Conservation (phyloP, 2,888 invertebrate genomes). For the Tenodera sinensis region DNA sequence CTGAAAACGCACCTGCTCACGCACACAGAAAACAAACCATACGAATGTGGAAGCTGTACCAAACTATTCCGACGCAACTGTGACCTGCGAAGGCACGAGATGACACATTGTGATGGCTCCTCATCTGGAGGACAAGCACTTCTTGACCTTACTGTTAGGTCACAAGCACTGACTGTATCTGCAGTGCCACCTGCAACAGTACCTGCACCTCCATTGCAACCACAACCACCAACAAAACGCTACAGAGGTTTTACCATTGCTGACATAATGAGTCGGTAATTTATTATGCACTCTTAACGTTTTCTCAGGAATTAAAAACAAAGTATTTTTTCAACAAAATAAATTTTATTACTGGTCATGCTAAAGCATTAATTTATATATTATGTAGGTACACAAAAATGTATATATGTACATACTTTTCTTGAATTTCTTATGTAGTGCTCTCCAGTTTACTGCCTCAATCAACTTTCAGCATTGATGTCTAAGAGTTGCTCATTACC, state of each 20-base stretch:
- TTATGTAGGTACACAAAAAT: background rate
- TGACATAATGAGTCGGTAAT: constrained; percentile 80
- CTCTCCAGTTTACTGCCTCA: background rate
- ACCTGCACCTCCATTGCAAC: constrained; percentile 33
- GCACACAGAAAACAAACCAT: constrained; percentile 48
- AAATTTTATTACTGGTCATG: background rate
- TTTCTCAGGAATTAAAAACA: background rate
- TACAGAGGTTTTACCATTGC: constrained; percentile 79
- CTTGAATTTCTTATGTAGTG: background rate
- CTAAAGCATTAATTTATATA: background rate
- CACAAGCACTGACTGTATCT: background rate
- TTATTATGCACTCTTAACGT: background rate
- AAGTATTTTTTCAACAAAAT: background rate
- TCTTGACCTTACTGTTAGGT: constrained; percentile 14
- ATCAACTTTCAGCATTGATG: background rate
- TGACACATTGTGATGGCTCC: constrained; percentile 42
- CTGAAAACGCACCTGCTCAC: constrained; percentile 48
- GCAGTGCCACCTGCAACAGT: constrained; percentile 31
- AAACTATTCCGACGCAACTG: constrained; percentile 48
- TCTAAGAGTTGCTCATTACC: background rate
- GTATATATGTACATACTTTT: background rate
- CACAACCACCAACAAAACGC: constrained; percentile 46
- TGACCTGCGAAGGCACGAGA: constrained; percentile 46
- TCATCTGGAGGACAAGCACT: background rate
- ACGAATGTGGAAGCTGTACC: constrained; percentile 43